phyloP scores from a whole-genome alignment of 2,797 vertebrate genomes.

The Acipenser oxyrinchus region DNA sequence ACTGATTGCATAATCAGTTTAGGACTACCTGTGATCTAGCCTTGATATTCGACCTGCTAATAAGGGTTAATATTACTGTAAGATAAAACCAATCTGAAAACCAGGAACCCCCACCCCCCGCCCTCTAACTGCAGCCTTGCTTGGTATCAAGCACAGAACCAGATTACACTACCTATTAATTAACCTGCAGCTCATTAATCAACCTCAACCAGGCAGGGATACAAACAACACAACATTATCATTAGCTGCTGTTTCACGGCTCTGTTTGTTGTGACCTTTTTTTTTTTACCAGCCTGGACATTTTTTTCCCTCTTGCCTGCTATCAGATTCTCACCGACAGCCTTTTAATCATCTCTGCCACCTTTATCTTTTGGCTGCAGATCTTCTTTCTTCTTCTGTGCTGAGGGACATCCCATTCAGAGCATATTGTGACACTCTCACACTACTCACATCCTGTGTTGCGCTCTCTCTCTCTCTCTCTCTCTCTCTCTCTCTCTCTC shows the following conservation, averaged over 20 bases:
- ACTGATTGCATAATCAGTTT: constrained; percentile 19
- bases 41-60: constrained; percentile 58
- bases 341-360: background rate
- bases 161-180: background rate
- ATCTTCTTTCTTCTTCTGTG: constrained; percentile 22
- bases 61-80: constrained; percentile 23
- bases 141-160: background rate
- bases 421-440: background rate
- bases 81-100: background rate
- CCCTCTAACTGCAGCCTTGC: background rate
- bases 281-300: background rate
- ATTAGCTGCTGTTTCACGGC: background rate
- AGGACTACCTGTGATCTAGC: constrained; percentile 37
- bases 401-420: background rate
- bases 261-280: background rate
- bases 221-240: background rate
- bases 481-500: constrained; percentile 15
- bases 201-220: background rate
- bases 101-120: too few relatives aligned
- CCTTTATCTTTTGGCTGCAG: constrained; percentile 21
- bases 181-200: background rate
- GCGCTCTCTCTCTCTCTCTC: constrained; percentile 16
- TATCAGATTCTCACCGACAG: constrained; percentile 4
- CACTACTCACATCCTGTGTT: background rate
- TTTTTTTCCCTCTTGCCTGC: background rate